A percentile compares a stretch with the other conserved stretches of the same genome.
These are phyloP conservation scores for Triops longicaudatus DNA, from an alignment of 1,140 invertebrate species.

Conservation along the genomic window DNA sequence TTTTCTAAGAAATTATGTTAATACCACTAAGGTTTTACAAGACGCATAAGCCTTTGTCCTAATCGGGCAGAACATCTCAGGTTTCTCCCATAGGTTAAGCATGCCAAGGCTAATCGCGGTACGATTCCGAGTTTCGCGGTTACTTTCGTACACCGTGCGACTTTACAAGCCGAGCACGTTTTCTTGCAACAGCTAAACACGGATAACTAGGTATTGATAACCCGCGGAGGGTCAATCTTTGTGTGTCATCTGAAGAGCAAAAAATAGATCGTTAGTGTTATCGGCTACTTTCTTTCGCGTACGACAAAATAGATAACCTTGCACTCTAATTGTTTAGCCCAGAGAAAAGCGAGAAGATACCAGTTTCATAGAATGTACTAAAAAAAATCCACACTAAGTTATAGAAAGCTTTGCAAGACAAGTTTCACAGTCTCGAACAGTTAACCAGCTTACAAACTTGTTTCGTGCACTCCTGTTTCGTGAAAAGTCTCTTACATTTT, in stretches of 20 bases:
- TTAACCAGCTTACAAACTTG: too few species aligned
- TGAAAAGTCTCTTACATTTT: too few species aligned
- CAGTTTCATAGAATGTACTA: neutral
- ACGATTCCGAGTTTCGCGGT: neutral
- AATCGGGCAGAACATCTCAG: neutral
- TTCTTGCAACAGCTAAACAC: neutral
- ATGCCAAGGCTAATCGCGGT: neutral
- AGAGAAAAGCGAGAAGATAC: neutral
- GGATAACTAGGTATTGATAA: neutral
- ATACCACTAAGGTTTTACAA: neutral
- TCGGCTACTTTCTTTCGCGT: neutral
- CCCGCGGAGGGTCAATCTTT: neutral
- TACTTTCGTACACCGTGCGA: neutral
- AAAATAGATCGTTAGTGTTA: neutral
- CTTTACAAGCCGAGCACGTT: neutral
- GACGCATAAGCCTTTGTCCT: neutral
- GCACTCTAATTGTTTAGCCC: neutral
- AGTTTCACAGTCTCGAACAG: too few species aligned
- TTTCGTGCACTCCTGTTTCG: too few species aligned
- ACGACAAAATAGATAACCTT: neutral
- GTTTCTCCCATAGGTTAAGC: neutral
- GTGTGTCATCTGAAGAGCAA: neutral
- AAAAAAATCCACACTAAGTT: neutral
- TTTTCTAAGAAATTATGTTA: conserved; percentile 13
- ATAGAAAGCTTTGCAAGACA: too few species aligned